Evolutionary conservation across 2,888 invertebrate genomes (phyloP).

Genomic region (Sycophila texana): DNA sequence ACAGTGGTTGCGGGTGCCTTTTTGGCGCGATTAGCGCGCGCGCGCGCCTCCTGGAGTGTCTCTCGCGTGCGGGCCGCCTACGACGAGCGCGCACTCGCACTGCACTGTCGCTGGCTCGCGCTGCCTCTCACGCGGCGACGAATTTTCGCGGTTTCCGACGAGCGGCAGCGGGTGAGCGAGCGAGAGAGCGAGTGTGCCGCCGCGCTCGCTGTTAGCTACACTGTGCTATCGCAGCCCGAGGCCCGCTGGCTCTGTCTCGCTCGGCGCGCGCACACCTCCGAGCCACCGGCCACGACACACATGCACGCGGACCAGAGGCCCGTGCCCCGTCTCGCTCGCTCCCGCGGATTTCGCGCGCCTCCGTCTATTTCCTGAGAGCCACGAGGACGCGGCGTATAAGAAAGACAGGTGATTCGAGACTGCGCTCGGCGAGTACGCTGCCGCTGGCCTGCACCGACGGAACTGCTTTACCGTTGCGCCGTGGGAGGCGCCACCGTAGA

Average conservation of each 20-base stretch:
- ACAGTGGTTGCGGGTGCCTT: background rate
- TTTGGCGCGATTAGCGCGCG: background rate
- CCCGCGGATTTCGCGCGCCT: background rate
- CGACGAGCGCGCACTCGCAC: constrained; percentile 55
- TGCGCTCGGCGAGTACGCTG: no score
- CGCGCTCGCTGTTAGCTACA: background rate
- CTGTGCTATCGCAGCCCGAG: no score
- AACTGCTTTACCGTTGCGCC: no score
- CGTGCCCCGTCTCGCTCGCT: no score
- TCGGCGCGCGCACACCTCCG: background rate
- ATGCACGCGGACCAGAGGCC: background rate
- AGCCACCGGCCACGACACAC: constrained; percentile 3
- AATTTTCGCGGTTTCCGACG: constrained; percentile 52
- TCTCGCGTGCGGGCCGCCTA: constrained; percentile 21
- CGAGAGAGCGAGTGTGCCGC: background rate
- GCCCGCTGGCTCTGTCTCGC: background rate
- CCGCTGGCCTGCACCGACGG: no score
- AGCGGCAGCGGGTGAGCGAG: background rate
- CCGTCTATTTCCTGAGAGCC: background rate
- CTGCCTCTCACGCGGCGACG: background rate
- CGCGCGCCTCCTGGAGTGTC: background rate
- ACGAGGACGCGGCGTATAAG: background rate
- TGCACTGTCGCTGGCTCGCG: constrained; percentile 41
- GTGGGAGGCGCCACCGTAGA: no score
- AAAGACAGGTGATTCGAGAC: background rate